Evolutionary conservation across 2,888 invertebrate genomes (phyloP).

Genomic region (Lamellibrachia columna): DNA sequence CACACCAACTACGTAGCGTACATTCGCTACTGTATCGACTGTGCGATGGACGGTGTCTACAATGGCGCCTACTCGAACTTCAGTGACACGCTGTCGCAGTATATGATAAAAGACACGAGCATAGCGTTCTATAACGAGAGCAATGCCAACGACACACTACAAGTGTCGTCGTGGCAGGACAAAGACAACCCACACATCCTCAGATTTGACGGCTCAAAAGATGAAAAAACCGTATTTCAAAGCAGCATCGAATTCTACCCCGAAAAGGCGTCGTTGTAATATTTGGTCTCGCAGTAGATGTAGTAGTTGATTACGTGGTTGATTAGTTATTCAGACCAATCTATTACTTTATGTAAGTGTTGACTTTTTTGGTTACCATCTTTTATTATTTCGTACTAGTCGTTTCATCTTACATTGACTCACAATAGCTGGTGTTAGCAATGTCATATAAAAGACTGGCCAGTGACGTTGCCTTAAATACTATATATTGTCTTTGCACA

Average conservation of each 20-base stretch:
- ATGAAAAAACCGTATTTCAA: constrained; percentile 35
- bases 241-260: constrained; percentile 35
- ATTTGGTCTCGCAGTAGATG: not conserved
- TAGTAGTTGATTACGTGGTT: not conserved
- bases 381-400: too few species aligned
- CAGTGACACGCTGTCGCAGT: constrained; percentile 37
- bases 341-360: too few species aligned
- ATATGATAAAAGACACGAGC: constrained; percentile 49
- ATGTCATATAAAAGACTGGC: too few species aligned
- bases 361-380: too few species aligned
- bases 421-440: too few species aligned
- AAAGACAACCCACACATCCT: constrained; percentile 31
- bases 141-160: constrained; percentile 49
- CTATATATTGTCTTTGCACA: too few species aligned
- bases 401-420: too few species aligned
- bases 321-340: too few species aligned
- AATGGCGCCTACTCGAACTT: constrained; percentile 36
- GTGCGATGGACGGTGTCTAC: constrained; percentile 39
- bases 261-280: not conserved
- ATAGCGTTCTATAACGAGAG: constrained; percentile 54
- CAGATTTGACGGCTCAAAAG: constrained; percentile 34
- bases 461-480: too few species aligned
- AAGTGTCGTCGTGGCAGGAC: constrained; percentile 50
- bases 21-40: constrained; percentile 41
- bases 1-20: constrained; percentile 42